These are phyloP conservation scores for Erebia epiphron DNA, from an alignment of 2,888 invertebrate species.

Conservation along the genomic window DNA sequence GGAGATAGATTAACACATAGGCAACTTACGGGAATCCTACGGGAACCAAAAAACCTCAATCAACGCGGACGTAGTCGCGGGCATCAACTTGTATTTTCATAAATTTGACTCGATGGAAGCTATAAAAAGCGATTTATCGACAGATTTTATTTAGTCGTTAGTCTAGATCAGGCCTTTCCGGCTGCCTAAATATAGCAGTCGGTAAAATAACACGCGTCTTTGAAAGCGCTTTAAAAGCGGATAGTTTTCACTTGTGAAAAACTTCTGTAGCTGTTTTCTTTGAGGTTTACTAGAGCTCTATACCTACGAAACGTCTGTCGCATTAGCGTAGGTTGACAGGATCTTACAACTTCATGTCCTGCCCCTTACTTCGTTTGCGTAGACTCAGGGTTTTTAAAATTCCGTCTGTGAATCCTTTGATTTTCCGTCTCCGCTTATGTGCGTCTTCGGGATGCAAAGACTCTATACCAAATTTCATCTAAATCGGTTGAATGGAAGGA, in stretches of 20 bases:
- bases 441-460: too few species aligned
- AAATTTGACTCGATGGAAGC: too few species aligned
- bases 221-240: constrained; percentile 19
- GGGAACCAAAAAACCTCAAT: too few species aligned
- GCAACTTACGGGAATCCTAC: too few species aligned
- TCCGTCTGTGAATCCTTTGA: too few species aligned
- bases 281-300: neutral
- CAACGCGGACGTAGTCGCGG: too few species aligned
- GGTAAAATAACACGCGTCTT: constrained; percentile 20
- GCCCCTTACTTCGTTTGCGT: too few species aligned
- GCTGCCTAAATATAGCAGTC: constrained; percentile 24
- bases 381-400: too few species aligned
- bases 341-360: too few species aligned
- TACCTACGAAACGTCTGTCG: neutral
- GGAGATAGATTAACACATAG: too few species aligned
- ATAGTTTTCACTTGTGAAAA: constrained; percentile 19
- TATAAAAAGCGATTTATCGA: too few species aligned
- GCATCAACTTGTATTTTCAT: too few species aligned
- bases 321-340: neutral
- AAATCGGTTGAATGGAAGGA: neutral
- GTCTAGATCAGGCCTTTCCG: neutral
- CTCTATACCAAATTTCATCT: neutral
- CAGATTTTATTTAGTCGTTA: neutral
- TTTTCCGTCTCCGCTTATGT: neutral
- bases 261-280: constrained; percentile 2